These are phyloP conservation scores for Phyllostomus discolor DNA, from an alignment of 2,113 vertebrate species.

Conservation along the genomic window DNA sequence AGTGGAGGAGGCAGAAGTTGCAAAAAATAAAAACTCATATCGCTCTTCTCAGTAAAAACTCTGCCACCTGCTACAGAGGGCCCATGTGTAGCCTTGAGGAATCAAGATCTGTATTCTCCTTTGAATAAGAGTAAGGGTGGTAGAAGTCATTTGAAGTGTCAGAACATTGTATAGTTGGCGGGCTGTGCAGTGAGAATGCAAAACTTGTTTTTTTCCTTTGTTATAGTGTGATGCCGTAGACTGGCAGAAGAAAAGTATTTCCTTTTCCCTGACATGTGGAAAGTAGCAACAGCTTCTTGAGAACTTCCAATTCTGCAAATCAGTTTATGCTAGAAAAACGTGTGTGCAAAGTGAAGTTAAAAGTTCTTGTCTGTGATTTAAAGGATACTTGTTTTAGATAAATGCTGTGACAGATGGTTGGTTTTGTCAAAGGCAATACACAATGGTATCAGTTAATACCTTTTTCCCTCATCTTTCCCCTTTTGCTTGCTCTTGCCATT, in stretches of 20 bases:
- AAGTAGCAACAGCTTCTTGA: neutral
- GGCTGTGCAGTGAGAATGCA: neutral
- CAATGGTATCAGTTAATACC: neutral
- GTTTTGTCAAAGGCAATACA: neutral
- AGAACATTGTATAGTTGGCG: neutral
- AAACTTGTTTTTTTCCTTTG: neutral
- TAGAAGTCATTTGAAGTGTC: neutral
- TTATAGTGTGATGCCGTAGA: neutral
- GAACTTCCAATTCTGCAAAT: neutral
- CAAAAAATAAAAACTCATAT: neutral
- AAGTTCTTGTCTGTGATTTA: neutral
- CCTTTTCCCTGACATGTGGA: neutral
- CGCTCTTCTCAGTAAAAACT: neutral
- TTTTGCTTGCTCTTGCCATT: neutral
- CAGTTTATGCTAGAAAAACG: neutral
- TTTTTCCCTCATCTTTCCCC: neutral
- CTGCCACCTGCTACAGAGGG: neutral
- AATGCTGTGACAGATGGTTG: neutral
- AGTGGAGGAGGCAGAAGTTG: neutral
- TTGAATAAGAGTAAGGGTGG: neutral
- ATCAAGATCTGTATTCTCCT: neutral
- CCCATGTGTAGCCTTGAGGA: neutral
- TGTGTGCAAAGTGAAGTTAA: neutral
- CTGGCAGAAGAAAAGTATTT: neutral
- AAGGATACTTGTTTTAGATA: neutral